Percentiles rank a stretch among this genome's conserved stretches.
Evolutionary conservation across 2,797 vertebrate species (phyloP).

Genomic region (Sarcoramphus papa): DNA sequence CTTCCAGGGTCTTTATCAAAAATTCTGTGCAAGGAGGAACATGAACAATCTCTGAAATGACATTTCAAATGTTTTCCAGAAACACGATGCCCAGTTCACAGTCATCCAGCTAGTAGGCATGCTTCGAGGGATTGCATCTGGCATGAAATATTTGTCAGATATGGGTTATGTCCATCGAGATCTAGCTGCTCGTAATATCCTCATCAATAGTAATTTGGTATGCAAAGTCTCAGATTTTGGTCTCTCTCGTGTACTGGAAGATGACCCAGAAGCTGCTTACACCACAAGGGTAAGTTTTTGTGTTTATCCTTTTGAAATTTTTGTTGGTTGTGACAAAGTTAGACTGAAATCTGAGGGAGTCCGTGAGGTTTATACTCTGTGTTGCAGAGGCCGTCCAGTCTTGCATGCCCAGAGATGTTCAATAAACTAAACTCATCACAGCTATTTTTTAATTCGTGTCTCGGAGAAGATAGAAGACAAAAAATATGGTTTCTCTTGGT

Average conservation of each 20-base stretch:
- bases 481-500: background rate
- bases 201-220: slow-evolving; percentile 82
- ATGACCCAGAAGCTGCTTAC: slow-evolving; percentile 83
- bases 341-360: background rate
- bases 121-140: slow-evolving; percentile 86
- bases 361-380: background rate
- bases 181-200: slow-evolving; percentile 79
- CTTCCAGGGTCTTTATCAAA: background rate
- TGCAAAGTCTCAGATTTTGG: slow-evolving; percentile 84
- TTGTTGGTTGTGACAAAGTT: background rate
- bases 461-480: background rate
- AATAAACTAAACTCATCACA: background rate
- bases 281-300: slow-evolving; percentile 77
- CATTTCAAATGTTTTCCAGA: slow-evolving; percentile 76
- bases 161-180: slow-evolving; percentile 89
- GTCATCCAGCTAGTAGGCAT: slow-evolving; percentile 89
- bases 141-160: slow-evolving; percentile 87
- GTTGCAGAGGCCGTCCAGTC: background rate
- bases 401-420: background rate
- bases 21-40: background rate
- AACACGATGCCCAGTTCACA: slow-evolving; percentile 97
- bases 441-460: background rate
- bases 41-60: background rate
- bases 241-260: slow-evolving; percentile 79
- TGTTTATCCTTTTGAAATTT: background rate